Base-by-base conservation (phyloP, 2,113 vertebrate genomes). In the Sphaerodactylus townsendi region DNA sequence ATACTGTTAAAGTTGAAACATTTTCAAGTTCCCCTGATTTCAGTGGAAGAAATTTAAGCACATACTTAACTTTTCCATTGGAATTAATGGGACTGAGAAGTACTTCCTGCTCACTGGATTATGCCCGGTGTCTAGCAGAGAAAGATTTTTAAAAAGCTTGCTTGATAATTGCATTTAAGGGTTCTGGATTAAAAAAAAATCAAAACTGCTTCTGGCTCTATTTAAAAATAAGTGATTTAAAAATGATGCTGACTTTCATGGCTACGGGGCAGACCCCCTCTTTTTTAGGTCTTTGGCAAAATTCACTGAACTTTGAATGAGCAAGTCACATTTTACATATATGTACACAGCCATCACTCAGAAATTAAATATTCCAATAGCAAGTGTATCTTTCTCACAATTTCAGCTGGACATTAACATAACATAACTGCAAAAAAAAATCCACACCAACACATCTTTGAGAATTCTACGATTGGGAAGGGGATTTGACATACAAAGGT, bases 401-500 rank as follows among this genome's bases (percentile, higher is more conserved):
- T 70, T 73, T 82, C 39, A 82, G 44, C 46, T 59, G 30, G 23
- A 70, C 59, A 69, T 1, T 8, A 73, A 39, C 64, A 17, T 74
- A 48, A 83, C n/a, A 75, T 74, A 64, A 64, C n/a, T 65, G 71
- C 53, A 17, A 56, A 73, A 19, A 71, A 11, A 59, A 50, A 62
- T 89, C 10, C n/a, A 65, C 73, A 79, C 30, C 73, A 69, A 68
- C 76, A 74, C 13, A 25, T 46, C 79, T 72, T 35, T 86, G 33
- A 83, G 65, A 44, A 86, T 44, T 89, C 37, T 77, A 73, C 0
- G n/a, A 39, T 71, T 79, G 33, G 37, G 79, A 30, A n/a, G 59
- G 68, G 7, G 33, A 11, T 10, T 88, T 62, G 33, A 35, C 56
- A 81, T 10, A 86, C 79, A 91, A 93, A 89, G 85, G 35, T 88